Conservation (phyloP, 2,888 invertebrate species). For the Germaria angustata region DNA sequence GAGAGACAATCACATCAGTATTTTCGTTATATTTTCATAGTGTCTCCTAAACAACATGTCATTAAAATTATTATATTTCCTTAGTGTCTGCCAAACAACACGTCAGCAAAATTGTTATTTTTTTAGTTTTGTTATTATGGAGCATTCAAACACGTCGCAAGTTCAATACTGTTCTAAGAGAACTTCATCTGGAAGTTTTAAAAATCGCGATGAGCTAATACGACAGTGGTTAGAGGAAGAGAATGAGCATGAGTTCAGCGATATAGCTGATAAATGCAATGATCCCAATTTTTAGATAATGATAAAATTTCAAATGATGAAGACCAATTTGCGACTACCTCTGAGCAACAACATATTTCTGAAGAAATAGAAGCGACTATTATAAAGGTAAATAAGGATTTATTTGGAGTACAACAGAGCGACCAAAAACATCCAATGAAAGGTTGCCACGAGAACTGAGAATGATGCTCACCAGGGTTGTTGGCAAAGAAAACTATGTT, state of each 20-base stretch:
- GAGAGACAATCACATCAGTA: constrained; percentile 36
- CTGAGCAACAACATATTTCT: not conserved
- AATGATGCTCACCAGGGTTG: not conserved
- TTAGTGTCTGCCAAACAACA: not conserved
- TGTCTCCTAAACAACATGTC: constrained; percentile 18
- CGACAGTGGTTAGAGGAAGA: constrained; percentile 19
- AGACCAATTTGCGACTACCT: not conserved
- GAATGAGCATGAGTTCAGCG: constrained; percentile 26
- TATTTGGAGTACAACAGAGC: constrained; percentile 12
- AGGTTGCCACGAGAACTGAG: not conserved
- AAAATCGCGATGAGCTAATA: constrained; percentile 20
- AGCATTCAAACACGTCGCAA: not conserved
- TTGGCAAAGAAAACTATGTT: too few relatives aligned
- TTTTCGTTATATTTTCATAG: constrained; percentile 27
- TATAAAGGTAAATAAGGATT: constrained; percentile 17
- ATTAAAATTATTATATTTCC: constrained; percentile 31
- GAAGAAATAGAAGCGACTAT: too few relatives aligned
- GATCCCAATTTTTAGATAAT: constrained; percentile 29
- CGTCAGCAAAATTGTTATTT: constrained; percentile 1
- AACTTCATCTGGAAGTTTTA: constrained; percentile 37
- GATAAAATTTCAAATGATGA: constrained; percentile 22
- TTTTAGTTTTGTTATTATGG: constrained; percentile 14
- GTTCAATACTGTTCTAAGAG: constrained; percentile 9
- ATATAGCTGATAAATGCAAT: constrained; percentile 5
- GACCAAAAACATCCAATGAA: not conserved